Evolutionary conservation across 1,140 invertebrate species (phyloP), one percentile per base, ranked within the genome.

Genomic region (Pararge aegeria): DNA sequence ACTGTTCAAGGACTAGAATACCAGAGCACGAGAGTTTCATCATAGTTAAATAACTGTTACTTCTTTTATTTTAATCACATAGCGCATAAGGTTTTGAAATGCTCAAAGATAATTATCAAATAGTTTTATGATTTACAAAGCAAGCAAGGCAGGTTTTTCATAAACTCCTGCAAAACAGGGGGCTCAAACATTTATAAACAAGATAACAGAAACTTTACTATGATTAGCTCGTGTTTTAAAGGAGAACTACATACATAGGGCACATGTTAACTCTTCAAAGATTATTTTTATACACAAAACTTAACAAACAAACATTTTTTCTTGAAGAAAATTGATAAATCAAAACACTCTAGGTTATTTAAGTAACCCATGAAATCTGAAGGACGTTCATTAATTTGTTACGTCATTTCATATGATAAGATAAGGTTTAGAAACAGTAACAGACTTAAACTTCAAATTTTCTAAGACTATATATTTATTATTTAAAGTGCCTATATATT

Each of bases 341-440:
- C 18, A 54, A 53, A 38, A 42, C 37, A 42, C 5, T 18, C 24
- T 42, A 42, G 52, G 52, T 42, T 42, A 54, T 42, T 38, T 53
- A 40, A 5, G 38, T 42, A 42, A 53, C 51, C 51, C 37, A 15
- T 34, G 29, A 16, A 53, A 40, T 40, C 18, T 53, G 51, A 21
- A 53, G 51, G 51, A 21, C 51, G 34, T 53, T 40, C 16, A 42
- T 42, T 18, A 42, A 15, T 42, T 18, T 42, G 38, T 42, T 42
- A 42, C 38, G 38, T 42, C 38, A 42, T 18, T 16, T 18, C 16
- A 42, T 16, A 42, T 42, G 13, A 16, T 42, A 42, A 16, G 16
- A 42, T 42, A 16, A 42, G 2, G 38, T 42, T 15, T 9, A 18
- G 38, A 42, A 42, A 42, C 15, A 42, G 13, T 5, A 42, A 34